phyloP scores from a whole-genome alignment of 2,797 vertebrate genomes.

The Chloroceryle inda region DNA sequence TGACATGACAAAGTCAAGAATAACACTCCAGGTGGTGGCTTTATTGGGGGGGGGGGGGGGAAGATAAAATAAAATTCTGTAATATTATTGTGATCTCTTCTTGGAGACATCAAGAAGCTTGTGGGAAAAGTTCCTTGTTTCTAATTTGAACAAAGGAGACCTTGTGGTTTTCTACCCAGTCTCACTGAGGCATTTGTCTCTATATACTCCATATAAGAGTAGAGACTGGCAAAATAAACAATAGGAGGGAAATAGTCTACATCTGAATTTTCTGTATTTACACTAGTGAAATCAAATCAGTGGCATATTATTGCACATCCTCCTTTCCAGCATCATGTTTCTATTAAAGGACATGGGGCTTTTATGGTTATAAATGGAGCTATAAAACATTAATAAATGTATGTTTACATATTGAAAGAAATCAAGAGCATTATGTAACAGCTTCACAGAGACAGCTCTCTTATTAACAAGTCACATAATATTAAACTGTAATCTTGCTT shows the following conservation, averaged over 20 bases:
- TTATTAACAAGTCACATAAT: neutral
- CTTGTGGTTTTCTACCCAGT: neutral
- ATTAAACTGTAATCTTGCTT: neutral
- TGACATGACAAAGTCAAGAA: neutral
- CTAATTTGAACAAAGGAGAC: neutral
- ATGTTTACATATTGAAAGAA: neutral
- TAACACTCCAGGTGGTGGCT: neutral
- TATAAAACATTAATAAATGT: neutral
- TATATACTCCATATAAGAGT: neutral
- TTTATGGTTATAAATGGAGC: neutral
- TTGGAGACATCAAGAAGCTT: neutral
- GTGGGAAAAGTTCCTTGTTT: neutral
- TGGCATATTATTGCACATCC: neutral
- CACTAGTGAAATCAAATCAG: neutral
- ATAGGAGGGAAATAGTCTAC: neutral
- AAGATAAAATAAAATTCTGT: too few relatives aligned
- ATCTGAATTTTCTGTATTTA: neutral
- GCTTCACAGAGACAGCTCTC: neutral
- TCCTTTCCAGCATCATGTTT: neutral
- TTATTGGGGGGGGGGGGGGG: fast-evolving
- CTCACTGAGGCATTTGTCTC: neutral
- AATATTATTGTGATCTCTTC: neutral
- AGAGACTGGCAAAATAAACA: neutral
- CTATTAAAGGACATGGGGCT: neutral
- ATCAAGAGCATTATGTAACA: neutral